Evolutionary conservation across 2,797 vertebrate genomes (phyloP).

Genomic region (Calcarius lapponicus): DNA sequence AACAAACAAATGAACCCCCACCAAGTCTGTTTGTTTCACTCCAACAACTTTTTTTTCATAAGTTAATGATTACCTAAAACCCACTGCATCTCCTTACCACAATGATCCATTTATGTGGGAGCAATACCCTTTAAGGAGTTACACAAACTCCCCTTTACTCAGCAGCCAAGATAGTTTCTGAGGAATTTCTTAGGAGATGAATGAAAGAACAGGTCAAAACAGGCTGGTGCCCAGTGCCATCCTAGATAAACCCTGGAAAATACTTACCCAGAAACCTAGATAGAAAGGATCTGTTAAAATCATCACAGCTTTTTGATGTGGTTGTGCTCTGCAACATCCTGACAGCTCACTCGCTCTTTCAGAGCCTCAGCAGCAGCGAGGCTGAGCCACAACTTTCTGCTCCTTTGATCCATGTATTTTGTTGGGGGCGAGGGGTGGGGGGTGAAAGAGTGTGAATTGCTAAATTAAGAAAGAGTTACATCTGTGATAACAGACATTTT

Average conservation of each 20-base stretch:
- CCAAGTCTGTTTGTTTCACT: background rate
- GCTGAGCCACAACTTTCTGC: background rate
- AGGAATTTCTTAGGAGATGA: background rate
- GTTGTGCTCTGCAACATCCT: background rate
- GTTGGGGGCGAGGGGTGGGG: background rate
- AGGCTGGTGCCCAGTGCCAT: background rate
- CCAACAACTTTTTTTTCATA: background rate
- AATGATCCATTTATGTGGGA: background rate
- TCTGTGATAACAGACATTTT: background rate
- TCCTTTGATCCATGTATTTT: background rate
- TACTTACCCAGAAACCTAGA: background rate
- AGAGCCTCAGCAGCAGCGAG: background rate
- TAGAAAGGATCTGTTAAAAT: background rate
- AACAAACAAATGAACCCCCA: background rate
- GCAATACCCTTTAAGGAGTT: background rate
- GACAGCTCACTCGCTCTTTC: background rate
- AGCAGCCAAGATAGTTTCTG: background rate
- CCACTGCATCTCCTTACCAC: background rate
- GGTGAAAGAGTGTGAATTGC: background rate
- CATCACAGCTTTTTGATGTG: background rate
- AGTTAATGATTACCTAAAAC: background rate
- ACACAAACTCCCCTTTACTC: background rate
- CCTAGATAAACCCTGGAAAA: background rate
- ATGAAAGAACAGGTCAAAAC: slow-evolving; percentile 8
- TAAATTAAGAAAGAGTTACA: background rate